These are phyloP conservation scores for Chrysodeixis includens DNA, from an alignment of 2,888 invertebrate genomes.

Conservation along the genomic window DNA sequence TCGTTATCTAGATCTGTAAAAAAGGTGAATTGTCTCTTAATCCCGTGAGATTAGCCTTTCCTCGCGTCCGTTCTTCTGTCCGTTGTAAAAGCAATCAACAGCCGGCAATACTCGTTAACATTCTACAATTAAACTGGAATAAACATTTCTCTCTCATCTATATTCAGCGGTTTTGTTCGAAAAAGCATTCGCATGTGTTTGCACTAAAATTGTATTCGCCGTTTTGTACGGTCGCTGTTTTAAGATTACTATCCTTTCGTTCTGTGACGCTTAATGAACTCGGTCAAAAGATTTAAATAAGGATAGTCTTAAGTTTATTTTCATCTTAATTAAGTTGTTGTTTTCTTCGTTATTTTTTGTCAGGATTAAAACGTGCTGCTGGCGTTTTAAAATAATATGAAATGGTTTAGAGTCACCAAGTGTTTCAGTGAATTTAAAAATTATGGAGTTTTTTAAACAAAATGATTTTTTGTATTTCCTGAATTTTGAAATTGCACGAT, in stretches of 20 bases:
- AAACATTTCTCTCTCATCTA: slow-evolving; percentile 32
- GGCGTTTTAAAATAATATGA: slow-evolving; percentile 32
- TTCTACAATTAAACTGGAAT: slow-evolving; percentile 50
- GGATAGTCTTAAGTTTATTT: slow-evolving; percentile 24
- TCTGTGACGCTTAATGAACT: slow-evolving; percentile 18
- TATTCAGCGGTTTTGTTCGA: slow-evolving; percentile 9
- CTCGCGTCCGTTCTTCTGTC: slow-evolving; percentile 13
- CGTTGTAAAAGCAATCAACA: slow-evolving; percentile 42
- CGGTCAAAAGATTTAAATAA: slow-evolving; percentile 38
- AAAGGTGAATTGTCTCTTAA: neutral
- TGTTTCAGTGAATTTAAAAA: slow-evolving; percentile 8
- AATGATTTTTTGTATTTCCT: neutral
- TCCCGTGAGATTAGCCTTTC: slow-evolving; percentile 12
- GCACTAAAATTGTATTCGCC: slow-evolving; percentile 11
- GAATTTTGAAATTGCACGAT: neutral
- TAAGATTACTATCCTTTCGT: slow-evolving; percentile 33
- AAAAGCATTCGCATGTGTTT: slow-evolving; percentile 24
- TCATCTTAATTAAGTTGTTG: slow-evolving; percentile 39
- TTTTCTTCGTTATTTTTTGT: slow-evolving; percentile 25
- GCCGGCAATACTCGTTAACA: slow-evolving; percentile 38
- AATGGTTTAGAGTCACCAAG: slow-evolving; percentile 9
- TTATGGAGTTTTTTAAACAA: slow-evolving; percentile 10
- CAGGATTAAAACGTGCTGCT: slow-evolving; percentile 20
- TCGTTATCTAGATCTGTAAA: neutral
- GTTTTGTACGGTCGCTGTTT: slow-evolving; percentile 8